Base-by-base conservation (phyloP, 2,113 vertebrate genomes). In the Cynopterus brachyotis region DNA sequence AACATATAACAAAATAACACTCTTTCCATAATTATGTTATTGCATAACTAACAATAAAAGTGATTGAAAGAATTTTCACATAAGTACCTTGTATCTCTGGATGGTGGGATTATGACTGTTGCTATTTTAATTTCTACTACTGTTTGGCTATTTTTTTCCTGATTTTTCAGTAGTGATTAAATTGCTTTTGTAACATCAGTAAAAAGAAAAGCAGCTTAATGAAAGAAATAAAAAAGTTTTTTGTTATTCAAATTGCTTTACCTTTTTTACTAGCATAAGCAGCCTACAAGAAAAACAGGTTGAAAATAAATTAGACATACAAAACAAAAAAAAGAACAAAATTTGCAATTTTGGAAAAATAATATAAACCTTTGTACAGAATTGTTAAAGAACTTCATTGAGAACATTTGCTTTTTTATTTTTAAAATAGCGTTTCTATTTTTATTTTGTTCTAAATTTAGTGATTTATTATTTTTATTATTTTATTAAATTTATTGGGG, bases 261-360 rank as follows among this genome's bases (percentile, higher is more conserved):
- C 3, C 6, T 50, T 81, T 86, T 87, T 84, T 53, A 0, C 37
- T 66, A 72, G 40, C 22, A 64, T 50, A 62, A 80, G 19, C 30
- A 59, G 45, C 9, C 70, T n/a, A 53, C 0, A 15, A 53, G n/a
- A 81, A 93, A 67, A 45, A 55, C 8, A n/a, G 37, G 11, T 24
- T 45, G 28, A 86, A 96, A 94, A 90, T 37, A 70, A 75, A 76
- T 64, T 64, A 80, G 35, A 86, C 26, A 26, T 45, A 42, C 0
- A 60, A 28, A 90, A 35, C 24, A 45, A 55, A 55, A 72, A 64
- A 40, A 11, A 30, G 67, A 72, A 42, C 11, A 35, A 82, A 57
- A 80, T 92, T 30, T 53, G 82, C 7, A 86, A 11, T 55, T 89
- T 69, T 42, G 66, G 40, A 92, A 96, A 95, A 55, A 60, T 59